phyloP scores from a whole-genome alignment of 2,797 vertebrate species.

The Squalus acanthias region DNA sequence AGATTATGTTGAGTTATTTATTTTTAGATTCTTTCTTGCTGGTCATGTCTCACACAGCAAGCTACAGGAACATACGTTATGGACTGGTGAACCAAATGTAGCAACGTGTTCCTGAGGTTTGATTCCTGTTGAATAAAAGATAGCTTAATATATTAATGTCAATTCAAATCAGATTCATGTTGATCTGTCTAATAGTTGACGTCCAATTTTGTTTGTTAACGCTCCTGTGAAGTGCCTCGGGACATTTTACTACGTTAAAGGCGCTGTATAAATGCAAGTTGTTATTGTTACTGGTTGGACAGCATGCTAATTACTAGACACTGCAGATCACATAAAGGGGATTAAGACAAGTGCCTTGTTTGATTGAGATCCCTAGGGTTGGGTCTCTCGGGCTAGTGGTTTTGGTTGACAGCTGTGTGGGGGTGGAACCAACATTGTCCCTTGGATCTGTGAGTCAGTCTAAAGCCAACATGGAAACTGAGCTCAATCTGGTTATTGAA shows the following conservation, averaged over 20 bases:
- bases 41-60: neutral
- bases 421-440: neutral
- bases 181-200: neutral
- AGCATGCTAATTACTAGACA: neutral
- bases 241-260: neutral
- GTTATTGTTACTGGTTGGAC: neutral
- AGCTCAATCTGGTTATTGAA: neutral
- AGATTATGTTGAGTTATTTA: neutral
- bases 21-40: neutral
- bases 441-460: neutral
- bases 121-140: neutral
- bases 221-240: neutral
- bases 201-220: neutral
- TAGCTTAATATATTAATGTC: neutral
- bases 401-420: neutral
- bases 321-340: neutral
- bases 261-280: neutral
- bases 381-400: neutral
- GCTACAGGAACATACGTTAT: neutral
- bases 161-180: neutral
- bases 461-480: neutral
- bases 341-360: neutral
- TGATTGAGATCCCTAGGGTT: neutral
- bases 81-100: neutral
- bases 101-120: neutral